Evolutionary conservation across 1,140 invertebrate genomes (phyloP).

Genomic region (honey bee (Apis mellifera)): DNA sequence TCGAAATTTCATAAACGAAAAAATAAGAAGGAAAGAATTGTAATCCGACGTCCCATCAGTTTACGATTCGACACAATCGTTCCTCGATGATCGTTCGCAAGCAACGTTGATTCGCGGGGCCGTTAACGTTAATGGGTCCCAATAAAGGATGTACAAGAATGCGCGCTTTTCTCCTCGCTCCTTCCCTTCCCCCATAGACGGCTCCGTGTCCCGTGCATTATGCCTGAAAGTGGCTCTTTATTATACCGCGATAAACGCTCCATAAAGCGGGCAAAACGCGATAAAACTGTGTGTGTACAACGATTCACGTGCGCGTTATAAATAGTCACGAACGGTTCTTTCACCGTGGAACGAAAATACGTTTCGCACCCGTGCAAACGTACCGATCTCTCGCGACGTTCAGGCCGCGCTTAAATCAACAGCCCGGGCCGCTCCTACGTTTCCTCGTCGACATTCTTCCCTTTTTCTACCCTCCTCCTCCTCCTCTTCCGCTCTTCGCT

Average conservation of each 20-base stretch:
- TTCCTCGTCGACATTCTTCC: constrained; percentile 48
- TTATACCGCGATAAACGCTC: constrained; percentile 54
- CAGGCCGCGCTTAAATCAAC: constrained; percentile 62
- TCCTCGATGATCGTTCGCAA: background rate
- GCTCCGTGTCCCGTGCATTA: constrained; percentile 21
- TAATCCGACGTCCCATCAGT: background rate
- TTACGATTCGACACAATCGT: no score
- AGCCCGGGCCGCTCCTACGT: constrained; percentile 59
- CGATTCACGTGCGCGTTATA: constrained; percentile 56
- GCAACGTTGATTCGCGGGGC: background rate
- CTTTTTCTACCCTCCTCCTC: background rate
- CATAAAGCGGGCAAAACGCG: constrained; percentile 53
- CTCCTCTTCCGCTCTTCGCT: background rate
- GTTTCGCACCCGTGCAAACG: constrained; percentile 61
- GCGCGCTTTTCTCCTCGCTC: constrained; percentile 13
- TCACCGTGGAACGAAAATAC: constrained; percentile 62
- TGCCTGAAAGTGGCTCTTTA: constrained; percentile 58
- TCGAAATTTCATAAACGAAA: no score
- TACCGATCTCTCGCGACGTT: constrained; percentile 62
- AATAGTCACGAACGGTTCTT: constrained; percentile 62
- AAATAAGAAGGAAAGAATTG: no score
- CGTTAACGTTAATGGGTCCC: background rate
- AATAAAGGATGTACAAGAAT: constrained; percentile 16
- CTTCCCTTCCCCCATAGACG: background rate
- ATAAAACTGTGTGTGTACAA: constrained; percentile 51